Evolutionary conservation across 2,888 invertebrate species (phyloP).

Genomic region (Meandrusa payeni): DNA sequence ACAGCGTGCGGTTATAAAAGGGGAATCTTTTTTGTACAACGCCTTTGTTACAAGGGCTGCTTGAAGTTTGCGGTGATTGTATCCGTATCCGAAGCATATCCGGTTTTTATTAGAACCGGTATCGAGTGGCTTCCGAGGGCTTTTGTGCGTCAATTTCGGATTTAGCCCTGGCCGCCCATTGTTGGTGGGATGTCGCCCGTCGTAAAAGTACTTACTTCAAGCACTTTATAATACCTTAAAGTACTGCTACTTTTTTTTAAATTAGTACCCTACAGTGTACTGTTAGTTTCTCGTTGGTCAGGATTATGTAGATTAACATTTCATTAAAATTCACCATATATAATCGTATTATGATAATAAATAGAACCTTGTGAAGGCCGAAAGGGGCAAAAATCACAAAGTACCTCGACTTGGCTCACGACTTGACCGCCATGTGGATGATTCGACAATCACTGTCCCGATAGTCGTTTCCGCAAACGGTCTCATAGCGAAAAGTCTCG

Average conservation of each 20-base stretch:
- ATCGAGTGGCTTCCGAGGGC: slow-evolving; percentile 70
- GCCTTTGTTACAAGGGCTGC: slow-evolving; percentile 37
- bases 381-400: no score
- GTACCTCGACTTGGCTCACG: no score
- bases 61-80: slow-evolving; percentile 52
- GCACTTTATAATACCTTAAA: slow-evolving; percentile 16
- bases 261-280: no score
- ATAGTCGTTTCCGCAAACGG: no score
- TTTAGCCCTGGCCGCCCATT: slow-evolving; percentile 46
- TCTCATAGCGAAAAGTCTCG: no score
- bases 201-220: slow-evolving; percentile 33
- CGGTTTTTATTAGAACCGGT: slow-evolving; percentile 70
- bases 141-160: slow-evolving; percentile 55
- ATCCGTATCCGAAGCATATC: slow-evolving; percentile 60
- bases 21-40: slow-evolving; percentile 21
- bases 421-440: no score
- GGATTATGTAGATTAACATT: no score
- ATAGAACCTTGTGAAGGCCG: no score
- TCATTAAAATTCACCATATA: no score
- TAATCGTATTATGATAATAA: no score
- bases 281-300: no score
- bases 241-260: background rate
- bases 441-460: no score
- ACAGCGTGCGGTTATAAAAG: slow-evolving; percentile 23
- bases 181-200: slow-evolving; percentile 53